Percentiles rank a stretch among this genome's conserved stretches.
phyloP scores from a whole-genome alignment of 2,797 vertebrate genomes.

The Molossus alvarezi region DNA sequence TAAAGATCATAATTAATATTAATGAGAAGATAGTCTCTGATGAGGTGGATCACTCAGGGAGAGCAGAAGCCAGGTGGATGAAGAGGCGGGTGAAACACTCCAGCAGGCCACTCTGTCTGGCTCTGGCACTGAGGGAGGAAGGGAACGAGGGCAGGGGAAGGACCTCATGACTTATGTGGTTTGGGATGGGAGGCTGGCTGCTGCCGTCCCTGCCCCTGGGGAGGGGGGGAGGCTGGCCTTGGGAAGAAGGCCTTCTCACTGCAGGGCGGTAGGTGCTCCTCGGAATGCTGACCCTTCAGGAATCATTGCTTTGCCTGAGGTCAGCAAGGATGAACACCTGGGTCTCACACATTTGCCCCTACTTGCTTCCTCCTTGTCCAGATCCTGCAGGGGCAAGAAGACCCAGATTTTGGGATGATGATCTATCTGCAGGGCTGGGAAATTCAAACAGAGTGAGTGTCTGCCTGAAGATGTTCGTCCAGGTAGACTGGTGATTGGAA shows the following conservation, averaged over 20 bases:
- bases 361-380: background rate
- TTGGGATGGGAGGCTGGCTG: background rate
- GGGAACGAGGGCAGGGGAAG: background rate
- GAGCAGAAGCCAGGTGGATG: background rate
- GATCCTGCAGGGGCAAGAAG: background rate
- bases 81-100: background rate
- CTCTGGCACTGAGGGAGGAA: background rate
- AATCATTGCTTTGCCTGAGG: background rate
- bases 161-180: background rate
- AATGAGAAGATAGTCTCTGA: constrained; percentile 26
- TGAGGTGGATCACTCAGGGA: background rate
- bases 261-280: background rate
- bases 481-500: background rate
- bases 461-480: background rate
- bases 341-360: background rate
- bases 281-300: background rate
- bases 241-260: background rate
- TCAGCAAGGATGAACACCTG: rapidly evolving
- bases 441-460: background rate
- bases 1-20: constrained; percentile 68
- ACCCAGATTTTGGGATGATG: background rate
- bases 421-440: background rate
- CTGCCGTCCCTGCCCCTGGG: background rate
- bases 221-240: background rate
- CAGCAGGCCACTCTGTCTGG: background rate